Base-by-base conservation (phyloP, 2,113 vertebrate species). In the Cyrtonyx montezumae region DNA sequence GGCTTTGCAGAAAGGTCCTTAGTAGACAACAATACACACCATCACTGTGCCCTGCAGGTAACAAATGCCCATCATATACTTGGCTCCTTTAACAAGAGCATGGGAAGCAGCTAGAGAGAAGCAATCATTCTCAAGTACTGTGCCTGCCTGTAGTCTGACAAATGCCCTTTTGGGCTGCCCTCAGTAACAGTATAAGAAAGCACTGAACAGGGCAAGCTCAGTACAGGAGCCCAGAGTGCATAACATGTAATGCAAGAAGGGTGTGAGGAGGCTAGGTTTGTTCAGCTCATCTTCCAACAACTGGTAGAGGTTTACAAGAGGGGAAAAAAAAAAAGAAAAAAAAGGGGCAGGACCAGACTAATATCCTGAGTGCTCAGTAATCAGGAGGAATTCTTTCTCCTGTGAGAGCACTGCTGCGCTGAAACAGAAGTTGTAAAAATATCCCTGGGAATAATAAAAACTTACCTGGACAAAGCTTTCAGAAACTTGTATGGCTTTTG, bases 11-110 rank as follows among this genome's bases (percentile, higher is more conserved):
- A 32, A 45, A 67, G 12, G 36, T 19, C 36, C 42, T 23, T 37
- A 21, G 28, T 13, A 25, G 34, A 74, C 34, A 26, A 4, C 9
- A 25, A 4, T 6, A 25, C 0, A 0, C 45, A 51, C 15, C 43
- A 84, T 42, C 30, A 48, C 48, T 1, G 2, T 21, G 15, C 15
- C 34, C 43, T 8, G 18, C 18, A 76, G 18, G 32, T 40, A 68
- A 36, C 2, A 58, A 77, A 40, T 4, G 19, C 6, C 79, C 42
- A 6, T 11, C 23, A 4, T 32, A 32, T 37, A 55, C 34, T 58
- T 63, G 46, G 42, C 4, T 56, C n/a, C 6, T 0, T n/a, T 11
- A 76, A 17, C 16, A 55, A 14, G 2, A 80, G 28, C 59, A 70
- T 0, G 62, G 21, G 43, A 36, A 84, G 36, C 30, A 82, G 16